Evolutionary conservation across 2,113 vertebrate species (phyloP), one percentile per base, ranked within the genome.

Genomic region (Serinus canaria): DNA sequence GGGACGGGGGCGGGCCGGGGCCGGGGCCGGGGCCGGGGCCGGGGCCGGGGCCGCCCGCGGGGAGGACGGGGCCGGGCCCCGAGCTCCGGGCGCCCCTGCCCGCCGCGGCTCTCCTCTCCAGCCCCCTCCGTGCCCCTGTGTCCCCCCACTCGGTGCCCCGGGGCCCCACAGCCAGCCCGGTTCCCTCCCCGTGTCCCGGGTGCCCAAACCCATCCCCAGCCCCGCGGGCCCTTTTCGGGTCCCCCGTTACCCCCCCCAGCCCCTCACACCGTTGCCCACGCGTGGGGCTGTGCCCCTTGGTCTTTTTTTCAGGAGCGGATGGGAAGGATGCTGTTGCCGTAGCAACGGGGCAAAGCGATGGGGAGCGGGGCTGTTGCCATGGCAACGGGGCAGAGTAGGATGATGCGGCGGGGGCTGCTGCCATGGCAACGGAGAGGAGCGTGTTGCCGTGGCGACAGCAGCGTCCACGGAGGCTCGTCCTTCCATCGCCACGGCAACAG

Each of bases 341-440:
- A 89, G 86, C 96, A 97, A 97, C 91, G 58, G 95, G 95, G 96
- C 95, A 87, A 62, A 37, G 27, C 27, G 82, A 9, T n/a, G 72
- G 33, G 69, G 89, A 35, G 89, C 22, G 73, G 95, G 85, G 92
- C 62, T 60, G 96, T 97, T 97, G 91, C 97, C 89, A 73, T 79
- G 37, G 90, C 96, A 95, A 97, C 95, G 49, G 95, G 96, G 96
- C 96, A 96, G 69, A 95, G 56, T 5, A 8, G 35, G 91, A 56
- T 49, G 73, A 59, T 66, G 94, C 56, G 60, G 60, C 22, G 63
- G 93, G 83, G 83, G 73, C 69, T 86, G 90, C 94, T 96, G 89
- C 96, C 91, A 24, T 82, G 31, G 97, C 85, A 76, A 96, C 89
- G 50, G 27, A 63, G 39, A 53, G 49, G 10, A 13, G 46, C 79